A percentile compares a stretch with the other conserved stretches of the same genome.
These are phyloP conservation scores for Hyperoplus immaculatus DNA, from an alignment of 2,797 vertebrate species.

Conservation along the genomic window DNA sequence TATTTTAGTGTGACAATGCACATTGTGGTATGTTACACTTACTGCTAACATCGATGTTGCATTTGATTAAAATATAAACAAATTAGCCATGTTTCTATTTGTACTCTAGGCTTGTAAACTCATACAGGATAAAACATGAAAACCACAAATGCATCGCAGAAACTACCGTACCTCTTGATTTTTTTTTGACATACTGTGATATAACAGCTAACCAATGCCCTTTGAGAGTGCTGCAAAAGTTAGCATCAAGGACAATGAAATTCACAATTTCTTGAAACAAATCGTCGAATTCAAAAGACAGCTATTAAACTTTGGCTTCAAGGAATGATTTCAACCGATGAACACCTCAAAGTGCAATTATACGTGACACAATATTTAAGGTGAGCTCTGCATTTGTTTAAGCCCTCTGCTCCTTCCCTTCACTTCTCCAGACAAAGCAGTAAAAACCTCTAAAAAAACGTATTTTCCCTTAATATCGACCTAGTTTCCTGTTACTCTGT, in stretches of 20 bases:
- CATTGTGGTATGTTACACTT: constrained; percentile 7
- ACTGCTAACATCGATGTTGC: constrained; percentile 25
- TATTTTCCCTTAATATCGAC: neutral
- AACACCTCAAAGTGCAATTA: constrained; percentile 66
- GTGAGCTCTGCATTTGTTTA: neutral
- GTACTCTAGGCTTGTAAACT: constrained; percentile 16
- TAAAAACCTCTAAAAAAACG: neutral
- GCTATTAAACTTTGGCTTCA: constrained; percentile 73
- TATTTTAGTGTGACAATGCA: constrained; percentile 12
- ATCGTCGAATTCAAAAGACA: constrained; percentile 35
- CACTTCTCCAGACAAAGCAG: neutral
- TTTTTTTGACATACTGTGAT: constrained; percentile 28
- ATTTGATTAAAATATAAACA: constrained; percentile 2
- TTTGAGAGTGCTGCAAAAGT: constrained; percentile 17
- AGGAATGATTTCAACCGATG: constrained; percentile 39
- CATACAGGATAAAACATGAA: constrained; percentile 7
- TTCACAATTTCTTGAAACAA: constrained; percentile 12
- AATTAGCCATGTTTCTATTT: constrained; percentile 21
- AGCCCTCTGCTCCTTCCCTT: neutral
- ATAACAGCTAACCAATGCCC: constrained; percentile 12
- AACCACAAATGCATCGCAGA: constrained; percentile 17
- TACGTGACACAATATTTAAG: constrained; percentile 43
- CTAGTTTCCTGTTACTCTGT: neutral
- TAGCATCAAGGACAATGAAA: constrained; percentile 29
- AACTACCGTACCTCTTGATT: constrained; percentile 16